Base-by-base conservation (phyloP, 2,888 invertebrate species). In the Allophyes oxyacanthae region DNA sequence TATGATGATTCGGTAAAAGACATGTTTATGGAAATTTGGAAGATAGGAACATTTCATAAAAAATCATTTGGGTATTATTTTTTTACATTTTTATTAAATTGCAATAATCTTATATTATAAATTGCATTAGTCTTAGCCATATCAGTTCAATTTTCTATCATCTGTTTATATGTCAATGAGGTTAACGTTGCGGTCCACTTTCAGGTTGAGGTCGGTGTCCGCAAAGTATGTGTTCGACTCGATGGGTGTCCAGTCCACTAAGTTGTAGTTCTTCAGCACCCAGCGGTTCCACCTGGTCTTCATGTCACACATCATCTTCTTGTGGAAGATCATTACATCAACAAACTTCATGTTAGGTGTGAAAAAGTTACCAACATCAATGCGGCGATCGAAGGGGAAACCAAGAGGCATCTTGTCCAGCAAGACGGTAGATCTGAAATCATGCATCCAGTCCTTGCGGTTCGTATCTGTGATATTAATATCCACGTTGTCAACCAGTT, bases 331-430 rank as follows among this genome's bases (percentile, higher is more conserved):
- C 68, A 91, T 90, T 5, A 95, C 94, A 73, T 96, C 96, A 71
- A 96, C 93, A 83, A 96, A 95, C 85, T 92, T 95, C 90, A 95
- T 95, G 90, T 97, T 97, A 36, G 96, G 95, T 13, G 95, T 95
- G 69, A 93, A 94, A 94, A 96, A 96, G 62, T 90, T 91, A 44
- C 87, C 87, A 41, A 95, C 90, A 40, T 95, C 91, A 77, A 96
- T 94, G 15, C 91, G 90, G 72, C 96, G 95, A 82, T 97, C 97
- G 82, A 97, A 95, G 62, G 97, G 97, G 94, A 95, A 97, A 50
- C 96, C 97, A 77, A 96, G 92, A 41, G 97, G 95, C 83, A 95
- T 94, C 68, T 92, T 94, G 83, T 97, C 97, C 42, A 96, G 88
- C 79, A 91, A 75, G 1, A 87, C 84, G 52, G 89, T 90, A 13